Base-by-base conservation (phyloP, 2,113 vertebrate genomes). In the Agapornis roseicollis region DNA sequence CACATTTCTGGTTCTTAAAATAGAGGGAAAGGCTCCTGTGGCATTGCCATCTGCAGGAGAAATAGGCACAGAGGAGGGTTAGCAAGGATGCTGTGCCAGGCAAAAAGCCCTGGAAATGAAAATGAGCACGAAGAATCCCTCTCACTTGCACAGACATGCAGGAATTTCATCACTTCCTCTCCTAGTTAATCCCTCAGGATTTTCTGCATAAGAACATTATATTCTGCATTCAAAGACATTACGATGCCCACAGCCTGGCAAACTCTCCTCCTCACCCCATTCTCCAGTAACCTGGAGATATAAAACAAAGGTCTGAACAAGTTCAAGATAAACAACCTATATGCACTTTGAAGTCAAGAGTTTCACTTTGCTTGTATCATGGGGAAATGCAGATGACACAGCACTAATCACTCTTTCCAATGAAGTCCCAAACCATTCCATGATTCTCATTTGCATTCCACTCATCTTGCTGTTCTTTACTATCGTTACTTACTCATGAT, bases 211-310 rank as follows among this genome's bases (percentile, higher is more conserved):
- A 49, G 16, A 61, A 28, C 20, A 2, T 25, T 22, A 8, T 4
- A 12, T 7, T 47, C 15, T 6, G 44, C 53, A 8, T 4, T 6
- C 79, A 16, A 15, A 82, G 58, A 31, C 2, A 6, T 2, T 61
- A 77, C 47, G 81, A 46, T 15, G 79, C 58, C 31, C 69, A 16
- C 2, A 24, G 73, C 60, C 42, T 24, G 53, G 65, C 47, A 20
- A 50, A 50, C 9, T 20, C 61, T 3, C 10, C 3, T 28, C 60
- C 22, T 7, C 6, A 10, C 8, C 49, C 71, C 66, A 11, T 27
- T 31, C 74, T 72, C 42, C 65, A 33, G 0, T 0, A 31, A 4
- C 31, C 1, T 0, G 6, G 73, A 35, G 41, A n/a, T 20, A 24
- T 9, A 7, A 64, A 87, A 35, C 5, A 31, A 73, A 77, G 29